Percentiles rank a stretch among this genome's conserved stretches.
These are phyloP conservation scores for Pristionchus fissidentatus DNA, from an alignment of 2,888 invertebrate species.

Conservation along the genomic window DNA sequence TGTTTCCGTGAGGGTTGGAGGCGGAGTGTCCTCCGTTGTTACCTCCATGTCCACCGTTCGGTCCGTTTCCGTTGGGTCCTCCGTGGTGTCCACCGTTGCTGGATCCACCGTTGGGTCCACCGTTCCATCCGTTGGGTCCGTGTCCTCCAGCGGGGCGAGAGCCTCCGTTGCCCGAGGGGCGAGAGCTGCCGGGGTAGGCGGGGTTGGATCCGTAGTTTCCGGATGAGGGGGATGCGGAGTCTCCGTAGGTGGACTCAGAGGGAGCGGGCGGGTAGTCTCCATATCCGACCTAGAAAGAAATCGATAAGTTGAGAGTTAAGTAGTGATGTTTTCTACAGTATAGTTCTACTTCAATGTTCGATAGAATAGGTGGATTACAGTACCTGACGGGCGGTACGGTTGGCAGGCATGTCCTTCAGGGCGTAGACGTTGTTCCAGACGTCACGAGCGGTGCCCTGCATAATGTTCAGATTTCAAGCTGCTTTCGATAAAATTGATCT, in stretches of 20 bases:
- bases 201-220: background rate
- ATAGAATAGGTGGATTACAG: background rate
- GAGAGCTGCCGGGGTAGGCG: background rate
- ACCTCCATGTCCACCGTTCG: background rate
- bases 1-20: slow-evolving; percentile 24
- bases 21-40: background rate
- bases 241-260: background rate
- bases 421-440: slow-evolving; percentile 65
- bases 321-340: background rate
- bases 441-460: slow-evolving; percentile 62
- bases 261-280: slow-evolving; percentile 45
- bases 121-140: background rate
- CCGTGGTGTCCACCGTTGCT: background rate
- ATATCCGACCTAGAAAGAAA: slow-evolving; percentile 18
- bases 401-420: slow-evolving; percentile 61
- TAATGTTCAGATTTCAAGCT: background rate
- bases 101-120: background rate
- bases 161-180: slow-evolving; percentile 55
- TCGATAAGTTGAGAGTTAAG: background rate
- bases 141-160: slow-evolving; percentile 57
- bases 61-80: too few relatives aligned
- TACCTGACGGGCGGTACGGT: slow-evolving; percentile 64
- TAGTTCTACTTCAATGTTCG: background rate
- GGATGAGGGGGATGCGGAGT: background rate
- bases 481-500: background rate